These are phyloP conservation scores for Zaprionus vittiger DNA, from an alignment of 1,140 invertebrate genomes.

Conservation along the genomic window DNA sequence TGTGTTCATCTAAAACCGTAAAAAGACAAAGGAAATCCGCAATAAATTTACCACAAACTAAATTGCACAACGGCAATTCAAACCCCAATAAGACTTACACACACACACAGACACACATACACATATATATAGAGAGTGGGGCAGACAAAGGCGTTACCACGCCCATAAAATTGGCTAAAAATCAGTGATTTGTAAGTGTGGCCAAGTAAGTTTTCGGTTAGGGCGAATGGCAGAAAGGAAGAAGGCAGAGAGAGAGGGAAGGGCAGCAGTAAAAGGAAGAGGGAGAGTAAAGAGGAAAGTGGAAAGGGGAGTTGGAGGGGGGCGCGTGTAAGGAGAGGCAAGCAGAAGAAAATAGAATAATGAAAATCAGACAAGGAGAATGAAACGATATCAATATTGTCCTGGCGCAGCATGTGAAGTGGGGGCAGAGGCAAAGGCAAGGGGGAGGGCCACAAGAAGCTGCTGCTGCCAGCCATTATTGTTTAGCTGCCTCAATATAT, in stretches of 20 bases:
- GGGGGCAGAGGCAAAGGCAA: neutral
- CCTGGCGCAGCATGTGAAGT: conserved; percentile 19
- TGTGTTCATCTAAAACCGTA: conserved; percentile 44
- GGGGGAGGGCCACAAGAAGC: conserved; percentile 21
- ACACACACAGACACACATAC: conserved; percentile 27
- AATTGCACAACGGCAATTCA: conserved; percentile 55
- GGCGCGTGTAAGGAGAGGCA: too few relatives aligned
- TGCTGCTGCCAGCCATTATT: conserved; percentile 67
- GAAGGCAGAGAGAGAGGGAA: neutral
- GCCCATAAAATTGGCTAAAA: conserved; percentile 69
- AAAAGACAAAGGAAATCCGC: conserved; percentile 71
- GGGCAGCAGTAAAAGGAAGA: neutral
- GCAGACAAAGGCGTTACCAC: conserved; percentile 52
- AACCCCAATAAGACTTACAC: conserved; percentile 21
- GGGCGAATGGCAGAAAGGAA: conserved; percentile 8
- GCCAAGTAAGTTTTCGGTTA: conserved; percentile 47
- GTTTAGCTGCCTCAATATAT: conserved; percentile 28
- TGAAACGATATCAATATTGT: conserved; percentile 77
- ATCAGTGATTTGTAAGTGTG: conserved; percentile 79
- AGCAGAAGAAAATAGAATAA: conserved; percentile 70
- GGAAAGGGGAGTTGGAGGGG: too few relatives aligned
- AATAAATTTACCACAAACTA: conserved; percentile 76
- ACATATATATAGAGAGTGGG: conserved; percentile 12
- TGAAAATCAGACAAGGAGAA: conserved; percentile 76
- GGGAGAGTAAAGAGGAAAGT: neutral